A percentile compares a stretch with the other conserved stretches of the same genome.
These are phyloP conservation scores for Picathartes gymnocephalus DNA, from an alignment of 2,113 vertebrate species.

Conservation along the genomic window DNA sequence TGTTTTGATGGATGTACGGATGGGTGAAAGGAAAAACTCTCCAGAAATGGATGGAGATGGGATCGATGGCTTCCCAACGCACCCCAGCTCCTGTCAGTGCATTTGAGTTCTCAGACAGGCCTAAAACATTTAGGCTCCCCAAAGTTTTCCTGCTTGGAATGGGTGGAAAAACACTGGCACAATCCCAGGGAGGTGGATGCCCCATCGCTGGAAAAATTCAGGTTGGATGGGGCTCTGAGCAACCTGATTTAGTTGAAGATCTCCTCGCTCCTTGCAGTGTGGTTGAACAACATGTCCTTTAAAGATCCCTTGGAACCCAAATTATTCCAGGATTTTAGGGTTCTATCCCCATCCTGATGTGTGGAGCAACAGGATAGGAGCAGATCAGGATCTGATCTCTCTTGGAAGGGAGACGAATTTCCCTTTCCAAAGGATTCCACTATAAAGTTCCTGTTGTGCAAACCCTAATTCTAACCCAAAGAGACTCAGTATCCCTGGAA, in stretches of 20 bases:
- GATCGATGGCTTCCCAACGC: background rate
- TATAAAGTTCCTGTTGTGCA: background rate
- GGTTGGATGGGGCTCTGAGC: background rate
- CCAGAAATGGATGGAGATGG: background rate
- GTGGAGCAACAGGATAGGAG: background rate
- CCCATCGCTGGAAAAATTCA: background rate
- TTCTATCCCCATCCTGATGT: background rate
- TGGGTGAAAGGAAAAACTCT: background rate
- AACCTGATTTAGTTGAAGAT: background rate
- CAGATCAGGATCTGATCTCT: background rate
- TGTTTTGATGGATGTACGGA: background rate
- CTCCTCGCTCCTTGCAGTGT: background rate
- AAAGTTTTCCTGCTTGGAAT: background rate
- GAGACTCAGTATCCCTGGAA: background rate
- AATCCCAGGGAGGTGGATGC: background rate
- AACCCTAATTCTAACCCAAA: background rate
- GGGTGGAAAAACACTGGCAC: background rate
- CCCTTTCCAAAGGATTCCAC: background rate
- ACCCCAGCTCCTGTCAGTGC: background rate
- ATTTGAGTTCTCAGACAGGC: background rate
- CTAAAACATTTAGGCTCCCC: background rate
- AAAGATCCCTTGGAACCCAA: background rate
- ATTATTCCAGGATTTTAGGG: background rate
- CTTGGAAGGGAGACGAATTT: background rate
- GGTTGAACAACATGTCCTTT: background rate